phyloP scores from a whole-genome alignment of 2,797 vertebrate species.

The Taenioides sp. region DNA sequence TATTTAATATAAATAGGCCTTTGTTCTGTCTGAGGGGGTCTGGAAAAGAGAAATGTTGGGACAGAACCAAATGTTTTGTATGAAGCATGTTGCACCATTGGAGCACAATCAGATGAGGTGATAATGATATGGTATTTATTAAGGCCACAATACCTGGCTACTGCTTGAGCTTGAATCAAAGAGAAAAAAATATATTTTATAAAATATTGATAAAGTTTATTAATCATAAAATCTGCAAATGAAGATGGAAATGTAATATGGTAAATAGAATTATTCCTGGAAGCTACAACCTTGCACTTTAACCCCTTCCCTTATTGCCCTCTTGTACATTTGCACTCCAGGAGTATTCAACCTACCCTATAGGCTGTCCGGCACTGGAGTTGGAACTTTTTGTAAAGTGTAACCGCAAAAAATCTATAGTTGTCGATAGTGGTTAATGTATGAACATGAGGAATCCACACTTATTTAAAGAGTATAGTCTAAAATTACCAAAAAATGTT shows the following conservation, averaged over 20 bases:
- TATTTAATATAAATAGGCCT: slow-evolving; percentile 37
- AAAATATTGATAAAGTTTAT: slow-evolving; percentile 68
- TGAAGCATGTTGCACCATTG: slow-evolving; percentile 72
- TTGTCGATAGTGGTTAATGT: slow-evolving; percentile 32
- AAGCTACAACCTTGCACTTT: slow-evolving; percentile 81
- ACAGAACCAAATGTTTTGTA: slow-evolving; percentile 49
- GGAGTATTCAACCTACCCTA: slow-evolving; percentile 62
- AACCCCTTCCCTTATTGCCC: slow-evolving; percentile 61
- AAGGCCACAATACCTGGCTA: slow-evolving; percentile 50
- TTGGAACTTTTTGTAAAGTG: slow-evolving; percentile 44
- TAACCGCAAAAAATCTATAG: slow-evolving; percentile 44
- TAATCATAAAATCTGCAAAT: slow-evolving; percentile 63
- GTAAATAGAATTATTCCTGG: slow-evolving; percentile 70
- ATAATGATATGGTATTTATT: slow-evolving; percentile 58
- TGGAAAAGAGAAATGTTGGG: slow-evolving; percentile 52
- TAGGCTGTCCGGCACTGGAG: slow-evolving; percentile 53
- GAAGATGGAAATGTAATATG: slow-evolving; percentile 63
- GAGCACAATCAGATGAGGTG: slow-evolving; percentile 77
- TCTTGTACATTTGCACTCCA: slow-evolving; percentile 80
- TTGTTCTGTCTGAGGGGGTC: slow-evolving; percentile 55
- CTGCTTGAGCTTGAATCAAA: slow-evolving; percentile 67
- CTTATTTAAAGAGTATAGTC: slow-evolving; percentile 39
- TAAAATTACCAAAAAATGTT: slow-evolving; percentile 42
- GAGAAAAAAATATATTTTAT: slow-evolving; percentile 71
- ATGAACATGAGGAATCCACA: slow-evolving; percentile 49